phyloP scores from a whole-genome alignment of 2,113 vertebrate genomes.

The Conger conger region DNA sequence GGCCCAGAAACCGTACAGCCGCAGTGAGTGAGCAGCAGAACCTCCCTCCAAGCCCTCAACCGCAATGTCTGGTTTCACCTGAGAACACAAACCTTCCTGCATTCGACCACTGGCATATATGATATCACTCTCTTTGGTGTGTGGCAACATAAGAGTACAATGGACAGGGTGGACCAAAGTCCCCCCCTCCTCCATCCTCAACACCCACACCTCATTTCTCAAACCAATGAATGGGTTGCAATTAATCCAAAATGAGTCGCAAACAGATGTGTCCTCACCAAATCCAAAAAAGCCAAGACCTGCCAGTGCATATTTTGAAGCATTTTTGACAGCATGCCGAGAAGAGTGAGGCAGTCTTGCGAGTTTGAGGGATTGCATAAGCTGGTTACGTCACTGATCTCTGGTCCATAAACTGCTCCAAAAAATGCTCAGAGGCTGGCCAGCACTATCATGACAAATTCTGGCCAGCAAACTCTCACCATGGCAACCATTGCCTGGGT shows the following conservation, averaged over 20 bases:
- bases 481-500: background rate
- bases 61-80: background rate
- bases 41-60: background rate
- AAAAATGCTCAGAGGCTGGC: background rate
- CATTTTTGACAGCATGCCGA: background rate
- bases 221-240: background rate
- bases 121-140: no score
- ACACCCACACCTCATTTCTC: background rate
- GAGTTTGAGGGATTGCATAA: background rate
- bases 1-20: background rate
- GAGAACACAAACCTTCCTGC: background rate
- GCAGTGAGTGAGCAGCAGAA: background rate
- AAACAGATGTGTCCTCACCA: background rate
- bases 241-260: background rate
- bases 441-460: background rate
- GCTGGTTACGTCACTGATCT: background rate
- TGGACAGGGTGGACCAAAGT: background rate
- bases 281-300: background rate
- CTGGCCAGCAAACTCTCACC: background rate
- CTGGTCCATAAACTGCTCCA: background rate
- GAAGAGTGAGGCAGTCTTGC: background rate
- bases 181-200: no score
- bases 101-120: background rate
- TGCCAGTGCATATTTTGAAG: background rate
- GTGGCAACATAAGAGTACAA: background rate